Evolutionary conservation across 2,797 vertebrate genomes (phyloP).

Genomic region (Eupleurogrammus muticus): DNA sequence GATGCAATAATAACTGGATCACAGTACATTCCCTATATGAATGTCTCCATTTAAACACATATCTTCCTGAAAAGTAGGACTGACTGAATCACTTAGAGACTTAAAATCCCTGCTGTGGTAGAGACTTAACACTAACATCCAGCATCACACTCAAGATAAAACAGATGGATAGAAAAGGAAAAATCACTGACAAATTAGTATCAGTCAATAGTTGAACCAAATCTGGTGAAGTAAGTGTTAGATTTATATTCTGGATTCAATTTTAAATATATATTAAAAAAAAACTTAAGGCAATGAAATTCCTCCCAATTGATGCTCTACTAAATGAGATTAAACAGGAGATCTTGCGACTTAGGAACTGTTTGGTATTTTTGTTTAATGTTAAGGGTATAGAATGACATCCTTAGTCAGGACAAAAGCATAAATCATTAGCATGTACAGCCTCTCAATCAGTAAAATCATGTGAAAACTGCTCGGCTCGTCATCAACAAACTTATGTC

Average conservation of each 20-base stretch:
- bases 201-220: slow-evolving; percentile 33
- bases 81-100: slow-evolving; percentile 28
- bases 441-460: slow-evolving; percentile 51
- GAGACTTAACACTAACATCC: slow-evolving; percentile 31
- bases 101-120: slow-evolving; percentile 27
- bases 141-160: slow-evolving; percentile 22
- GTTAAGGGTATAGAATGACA: slow-evolving; percentile 4
- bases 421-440: slow-evolving; percentile 63
- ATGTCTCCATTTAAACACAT: slow-evolving; percentile 38
- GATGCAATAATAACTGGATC: slow-evolving; percentile 27
- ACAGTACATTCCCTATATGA: slow-evolving; percentile 39
- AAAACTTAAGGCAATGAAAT: neutral
- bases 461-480: slow-evolving; percentile 51
- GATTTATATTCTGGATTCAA: slow-evolving; percentile 19
- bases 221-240: slow-evolving; percentile 20
- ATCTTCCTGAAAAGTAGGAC: slow-evolving; percentile 32
- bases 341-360: slow-evolving; percentile 5
- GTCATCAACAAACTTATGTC: slow-evolving; percentile 63
- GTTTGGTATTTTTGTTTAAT: neutral
- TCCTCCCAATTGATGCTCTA: slow-evolving; percentile 31
- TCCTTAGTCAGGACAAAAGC: slow-evolving; percentile 30
- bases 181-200: slow-evolving; percentile 44
- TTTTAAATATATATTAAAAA: slow-evolving; percentile 20
- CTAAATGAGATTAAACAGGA: slow-evolving; percentile 27
- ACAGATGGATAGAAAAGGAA: slow-evolving; percentile 6